A percentile compares a stretch with the other conserved stretches of the same genome.
Evolutionary conservation across 2,888 invertebrate species (phyloP).

Genomic region (Eulithis testata): DNA sequence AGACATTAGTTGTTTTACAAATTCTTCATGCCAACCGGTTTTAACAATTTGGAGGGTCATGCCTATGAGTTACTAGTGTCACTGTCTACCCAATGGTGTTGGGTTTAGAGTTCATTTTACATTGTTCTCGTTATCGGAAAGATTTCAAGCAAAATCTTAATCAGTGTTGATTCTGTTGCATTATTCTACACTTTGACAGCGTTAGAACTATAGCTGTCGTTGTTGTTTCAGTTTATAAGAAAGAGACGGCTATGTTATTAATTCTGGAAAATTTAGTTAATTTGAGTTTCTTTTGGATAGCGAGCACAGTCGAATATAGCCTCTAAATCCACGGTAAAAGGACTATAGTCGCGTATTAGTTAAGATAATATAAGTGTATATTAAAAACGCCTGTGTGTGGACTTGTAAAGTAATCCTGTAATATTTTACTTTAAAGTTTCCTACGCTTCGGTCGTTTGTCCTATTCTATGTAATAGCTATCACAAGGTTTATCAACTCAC

Average conservation of each 20-base stretch:
- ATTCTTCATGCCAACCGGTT: too few species aligned
- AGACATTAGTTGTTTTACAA: slow-evolving; percentile 9
- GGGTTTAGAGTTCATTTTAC: slow-evolving; percentile 11
- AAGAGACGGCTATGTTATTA: not conserved
- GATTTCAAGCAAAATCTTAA: not conserved
- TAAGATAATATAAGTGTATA: slow-evolving; percentile 20
- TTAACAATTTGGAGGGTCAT: not conserved
- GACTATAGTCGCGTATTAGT: slow-evolving; percentile 21
- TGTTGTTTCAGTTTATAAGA: too few species aligned
- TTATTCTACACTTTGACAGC: too few species aligned
- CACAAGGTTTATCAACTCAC: not conserved
- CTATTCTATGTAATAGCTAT: slow-evolving; percentile 10
- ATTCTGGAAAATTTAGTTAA: not conserved
- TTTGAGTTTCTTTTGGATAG: slow-evolving; percentile 18
- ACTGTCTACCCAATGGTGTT: slow-evolving; percentile 14
- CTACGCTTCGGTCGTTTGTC: slow-evolving; percentile 3
- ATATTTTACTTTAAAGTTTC: slow-evolving; percentile 6
- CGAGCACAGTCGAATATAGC: slow-evolving; percentile 3
- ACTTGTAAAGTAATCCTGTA: slow-evolving; percentile 14
- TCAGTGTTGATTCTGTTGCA: too few species aligned
- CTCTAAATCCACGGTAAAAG: slow-evolving; percentile 3
- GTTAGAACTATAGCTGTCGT: too few species aligned
- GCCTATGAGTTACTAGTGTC: slow-evolving; percentile 14
- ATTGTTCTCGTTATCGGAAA: slow-evolving; percentile 18
- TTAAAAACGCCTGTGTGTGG: slow-evolving; percentile 27